Evolutionary conservation across 2,113 vertebrate species (phyloP).

Genomic region (Campylomormyrus tamandua): DNA sequence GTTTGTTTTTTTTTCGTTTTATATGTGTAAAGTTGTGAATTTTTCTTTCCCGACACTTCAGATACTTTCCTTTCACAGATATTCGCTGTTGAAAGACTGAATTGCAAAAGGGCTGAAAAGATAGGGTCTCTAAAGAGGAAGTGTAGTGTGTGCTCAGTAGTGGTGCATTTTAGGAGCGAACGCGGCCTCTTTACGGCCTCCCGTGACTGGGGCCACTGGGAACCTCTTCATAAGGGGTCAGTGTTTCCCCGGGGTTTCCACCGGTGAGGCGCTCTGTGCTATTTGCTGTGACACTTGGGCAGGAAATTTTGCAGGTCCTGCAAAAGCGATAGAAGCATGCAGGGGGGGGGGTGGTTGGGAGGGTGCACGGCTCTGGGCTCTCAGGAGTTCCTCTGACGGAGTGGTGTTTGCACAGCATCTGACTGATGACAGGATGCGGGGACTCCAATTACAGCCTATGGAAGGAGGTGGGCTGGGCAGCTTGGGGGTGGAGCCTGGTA

Average conservation of each 20-base stretch:
- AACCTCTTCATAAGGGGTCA: not conserved
- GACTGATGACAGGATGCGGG: not conserved
- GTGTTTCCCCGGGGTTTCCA: constrained; percentile 39
- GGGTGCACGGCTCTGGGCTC: constrained; percentile 28
- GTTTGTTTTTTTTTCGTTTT: not conserved
- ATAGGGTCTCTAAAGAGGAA: not conserved
- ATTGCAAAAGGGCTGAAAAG: not conserved
- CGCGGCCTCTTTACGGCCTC: not conserved
- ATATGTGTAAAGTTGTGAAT: not conserved
- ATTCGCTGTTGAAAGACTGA: not conserved
- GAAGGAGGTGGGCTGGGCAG: not conserved
- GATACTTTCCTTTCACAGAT: not conserved
- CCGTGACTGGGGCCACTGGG: constrained; percentile 24
- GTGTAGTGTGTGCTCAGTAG: not conserved
- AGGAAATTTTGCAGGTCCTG: constrained; percentile 68
- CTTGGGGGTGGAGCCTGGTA: not conserved
- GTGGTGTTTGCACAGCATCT: not conserved
- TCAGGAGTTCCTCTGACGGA: not conserved
- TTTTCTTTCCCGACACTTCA: not conserved
- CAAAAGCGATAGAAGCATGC: constrained; percentile 50
- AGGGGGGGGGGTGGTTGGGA: not conserved
- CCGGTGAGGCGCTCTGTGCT: constrained; percentile 52
- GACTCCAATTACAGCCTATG: not conserved
- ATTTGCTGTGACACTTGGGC: constrained; percentile 76
- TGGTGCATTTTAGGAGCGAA: not conserved